These are phyloP conservation scores for Scaptomyza parva DNA, from an alignment of 2,888 invertebrate species.

Conservation along the genomic window DNA sequence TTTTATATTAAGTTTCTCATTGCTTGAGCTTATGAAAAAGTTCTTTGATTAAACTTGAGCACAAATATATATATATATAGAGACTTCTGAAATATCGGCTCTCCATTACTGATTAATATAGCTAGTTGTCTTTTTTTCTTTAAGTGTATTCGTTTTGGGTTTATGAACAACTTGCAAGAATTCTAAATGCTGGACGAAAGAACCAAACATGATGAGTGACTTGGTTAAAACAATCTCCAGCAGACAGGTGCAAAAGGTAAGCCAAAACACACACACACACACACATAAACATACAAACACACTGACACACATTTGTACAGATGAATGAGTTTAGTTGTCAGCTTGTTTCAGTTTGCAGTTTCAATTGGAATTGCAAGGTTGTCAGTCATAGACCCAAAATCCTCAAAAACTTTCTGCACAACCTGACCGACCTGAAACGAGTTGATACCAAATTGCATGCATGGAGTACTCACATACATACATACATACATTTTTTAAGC, in stretches of 20 bases:
- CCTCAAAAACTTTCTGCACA: not conserved
- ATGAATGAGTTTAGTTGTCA: conserved; percentile 39
- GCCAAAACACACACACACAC: conserved; percentile 10
- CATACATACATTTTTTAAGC: conserved; percentile 49
- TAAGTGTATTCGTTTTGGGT: conserved; percentile 20
- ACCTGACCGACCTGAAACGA: not conserved
- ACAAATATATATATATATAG: too few relatives aligned
- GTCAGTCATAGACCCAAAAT: conserved; percentile 1
- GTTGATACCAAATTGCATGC: conserved; percentile 14
- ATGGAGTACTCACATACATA: conserved; percentile 7
- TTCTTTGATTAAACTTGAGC: too few relatives aligned
- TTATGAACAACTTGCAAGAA: conserved; percentile 45
- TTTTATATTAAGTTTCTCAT: not conserved
- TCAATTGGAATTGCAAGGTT: conserved; percentile 10
- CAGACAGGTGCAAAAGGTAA: conserved; percentile 28
- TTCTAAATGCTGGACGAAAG: conserved; percentile 16
- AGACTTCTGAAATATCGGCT: too few relatives aligned
- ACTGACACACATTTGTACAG: conserved; percentile 1
- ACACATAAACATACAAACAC: not conserved
- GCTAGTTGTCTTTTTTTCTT: not conserved
- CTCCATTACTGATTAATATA: too few relatives aligned
- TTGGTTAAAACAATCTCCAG: conserved; percentile 66
- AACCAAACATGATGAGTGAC: conserved; percentile 66
- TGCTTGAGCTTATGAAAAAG: too few relatives aligned
- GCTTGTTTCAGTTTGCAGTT: conserved; percentile 33